phyloP scores from a whole-genome alignment of 2,113 vertebrate species.

The Sylvilagus bachmani region DNA sequence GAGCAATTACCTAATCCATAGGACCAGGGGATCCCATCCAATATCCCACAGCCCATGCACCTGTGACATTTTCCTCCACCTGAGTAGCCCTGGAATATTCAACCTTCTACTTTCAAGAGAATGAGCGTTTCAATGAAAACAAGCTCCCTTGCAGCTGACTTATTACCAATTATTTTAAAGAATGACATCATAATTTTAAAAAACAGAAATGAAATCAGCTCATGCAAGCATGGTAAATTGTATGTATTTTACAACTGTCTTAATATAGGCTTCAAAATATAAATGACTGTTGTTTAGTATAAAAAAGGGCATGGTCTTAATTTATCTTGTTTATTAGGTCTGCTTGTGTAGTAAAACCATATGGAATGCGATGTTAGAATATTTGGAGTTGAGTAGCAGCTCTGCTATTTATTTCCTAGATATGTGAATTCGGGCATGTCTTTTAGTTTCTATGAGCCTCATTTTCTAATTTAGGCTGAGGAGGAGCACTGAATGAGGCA shows the following conservation, averaged over 20 bases:
- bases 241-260: neutral
- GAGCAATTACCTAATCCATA: neutral
- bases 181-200: neutral
- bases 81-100: neutral
- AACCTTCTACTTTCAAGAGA: neutral
- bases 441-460: neutral
- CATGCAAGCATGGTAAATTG: neutral
- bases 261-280: neutral
- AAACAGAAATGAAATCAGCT: neutral
- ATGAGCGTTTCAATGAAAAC: neutral
- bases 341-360: rapidly evolving
- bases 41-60: neutral
- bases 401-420: neutral
- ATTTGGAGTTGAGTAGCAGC: neutral
- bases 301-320: neutral
- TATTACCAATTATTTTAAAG: neutral
- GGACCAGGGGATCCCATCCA: neutral
- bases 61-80: neutral
- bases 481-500: neutral
- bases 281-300: neutral
- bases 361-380: neutral
- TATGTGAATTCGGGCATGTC: neutral
- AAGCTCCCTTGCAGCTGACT: neutral
- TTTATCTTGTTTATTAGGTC: neutral
- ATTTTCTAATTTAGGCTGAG: neutral